Evolutionary conservation across 64 coral and sea anemone species (phyloP), one percentile per base, ranked within the genome.

Genomic region (Orbicella faveolata): DNA sequence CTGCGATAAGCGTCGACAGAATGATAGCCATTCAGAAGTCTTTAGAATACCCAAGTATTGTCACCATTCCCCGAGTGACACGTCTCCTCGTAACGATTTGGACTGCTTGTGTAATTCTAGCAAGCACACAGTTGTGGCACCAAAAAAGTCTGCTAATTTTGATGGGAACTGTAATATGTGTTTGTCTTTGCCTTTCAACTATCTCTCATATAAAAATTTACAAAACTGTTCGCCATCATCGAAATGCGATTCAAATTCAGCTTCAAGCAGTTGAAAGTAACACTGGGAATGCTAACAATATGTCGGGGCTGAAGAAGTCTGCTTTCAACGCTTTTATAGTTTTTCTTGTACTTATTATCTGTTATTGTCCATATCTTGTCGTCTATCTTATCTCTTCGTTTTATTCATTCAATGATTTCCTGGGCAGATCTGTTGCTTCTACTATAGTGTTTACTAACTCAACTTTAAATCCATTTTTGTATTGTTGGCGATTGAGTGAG

Each of bases 321-420:
- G 79, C 79, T 2, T 63, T 82, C 0, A 82, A 65, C 57, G 33
- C 79, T 20, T 82, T 82, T 82, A 63, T 82, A 63, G 15, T 82
- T 19, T 82, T 63, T 26, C 30, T 63, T 13, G 79, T 82, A 6
- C 79, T 82, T 1, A 17, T 82, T 1, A 36, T 82, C 59, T 82
- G 79, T 64, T 82, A 82, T 63, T 82, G 26, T 64, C 79, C 79
- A 17, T 82, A 82, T 82, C 61, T 82, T 7, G 79, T 82, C 37
- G 55, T 82, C 19, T 82, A 82, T 59, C 20, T 82, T 1, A 16
- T 82, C 3, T 34, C n/a, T 21, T 82, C 25, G 2, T 16, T 34
- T 17, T 20, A 33, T 63, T 2, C 14, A 19, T 65, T 63, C 13
- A 62, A 57, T 36, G 34, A 8, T 15, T 34, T 19, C 11, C 57